Percentiles rank a stretch among this genome's conserved stretches.
phyloP scores from a whole-genome alignment of 2,797 vertebrate species.

The Ateles fusciceps region DNA sequence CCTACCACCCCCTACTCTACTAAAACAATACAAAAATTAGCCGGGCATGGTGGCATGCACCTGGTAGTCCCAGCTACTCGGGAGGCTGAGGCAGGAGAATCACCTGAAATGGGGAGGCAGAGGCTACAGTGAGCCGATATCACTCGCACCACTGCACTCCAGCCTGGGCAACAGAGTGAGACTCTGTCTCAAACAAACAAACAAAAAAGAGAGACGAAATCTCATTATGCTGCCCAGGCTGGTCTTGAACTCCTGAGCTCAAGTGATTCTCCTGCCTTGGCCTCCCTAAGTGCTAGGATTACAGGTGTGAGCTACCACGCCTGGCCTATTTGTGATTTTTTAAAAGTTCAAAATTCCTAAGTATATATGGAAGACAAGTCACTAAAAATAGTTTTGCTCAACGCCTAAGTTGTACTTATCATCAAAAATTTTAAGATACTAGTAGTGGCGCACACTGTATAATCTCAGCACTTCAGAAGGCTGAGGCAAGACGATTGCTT shows the following conservation, averaged over 20 bases:
- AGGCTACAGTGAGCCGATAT: not conserved
- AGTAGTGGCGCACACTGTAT: not conserved
- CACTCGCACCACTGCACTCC: not conserved
- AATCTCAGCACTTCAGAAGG: not conserved
- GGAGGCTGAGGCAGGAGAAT: not conserved
- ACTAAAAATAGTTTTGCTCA: constrained; percentile 14
- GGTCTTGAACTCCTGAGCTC: too few species aligned
- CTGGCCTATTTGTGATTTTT: not conserved
- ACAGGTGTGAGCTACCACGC: not conserved
- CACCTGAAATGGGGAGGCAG: not conserved
- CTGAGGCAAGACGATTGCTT: not conserved
- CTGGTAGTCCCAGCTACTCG: not conserved
- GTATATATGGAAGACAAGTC: not conserved
- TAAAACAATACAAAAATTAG: not conserved
- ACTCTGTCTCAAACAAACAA: not conserved
- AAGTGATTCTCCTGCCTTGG: too few species aligned
- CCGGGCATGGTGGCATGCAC: not conserved
- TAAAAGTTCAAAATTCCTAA: not conserved
- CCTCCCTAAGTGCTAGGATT: too few species aligned
- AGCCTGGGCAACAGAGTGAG: not conserved
- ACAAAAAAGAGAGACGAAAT: too few species aligned
- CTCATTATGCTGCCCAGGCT: too few species aligned
- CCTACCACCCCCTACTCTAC: not conserved
- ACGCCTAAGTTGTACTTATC: not conserved
- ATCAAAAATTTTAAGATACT: not conserved